Evolutionary conservation across 2,797 vertebrate species (phyloP).

Genomic region (Heterohyrax brucei): DNA sequence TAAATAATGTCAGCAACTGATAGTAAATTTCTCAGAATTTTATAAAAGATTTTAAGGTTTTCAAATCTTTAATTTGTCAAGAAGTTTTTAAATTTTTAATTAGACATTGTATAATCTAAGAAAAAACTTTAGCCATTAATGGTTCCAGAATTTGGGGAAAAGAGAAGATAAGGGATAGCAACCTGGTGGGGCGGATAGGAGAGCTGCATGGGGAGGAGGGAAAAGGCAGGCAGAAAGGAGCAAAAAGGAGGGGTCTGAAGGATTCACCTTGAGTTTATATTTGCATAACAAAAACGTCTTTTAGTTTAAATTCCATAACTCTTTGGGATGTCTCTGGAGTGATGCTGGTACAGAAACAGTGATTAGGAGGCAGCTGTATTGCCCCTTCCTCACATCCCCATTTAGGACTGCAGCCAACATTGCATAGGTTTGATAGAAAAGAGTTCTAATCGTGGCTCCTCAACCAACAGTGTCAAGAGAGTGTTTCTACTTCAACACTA

Average conservation of each 20-base stretch:
- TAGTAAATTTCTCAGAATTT: neutral
- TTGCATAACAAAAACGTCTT: neutral
- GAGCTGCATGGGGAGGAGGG: too few species aligned
- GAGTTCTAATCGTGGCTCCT: neutral
- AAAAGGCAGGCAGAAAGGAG: too few species aligned
- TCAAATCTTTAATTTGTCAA: too few species aligned
- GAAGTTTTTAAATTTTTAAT: too few species aligned
- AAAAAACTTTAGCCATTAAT: neutral
- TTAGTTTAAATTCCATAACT: neutral
- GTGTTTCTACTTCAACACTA: too few species aligned
- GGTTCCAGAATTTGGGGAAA: too few species aligned
- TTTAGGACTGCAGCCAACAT: neutral
- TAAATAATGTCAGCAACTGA: neutral
- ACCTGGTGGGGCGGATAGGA: accelerated
- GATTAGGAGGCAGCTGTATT: too few species aligned
- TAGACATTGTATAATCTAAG: too few species aligned
- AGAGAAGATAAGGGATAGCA: neutral
- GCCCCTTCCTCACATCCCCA: neutral
- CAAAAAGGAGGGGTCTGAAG: too few species aligned
- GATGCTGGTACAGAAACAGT: neutral
- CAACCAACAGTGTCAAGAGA: neutral
- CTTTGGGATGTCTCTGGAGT: neutral
- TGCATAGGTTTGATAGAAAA: too few species aligned
- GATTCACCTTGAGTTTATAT: too few species aligned
- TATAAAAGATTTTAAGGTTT: neutral